Percentiles rank a stretch among this genome's conserved stretches.
phyloP scores from a whole-genome alignment of 2,888 invertebrate genomes.

The Agapostemon virescens region DNA sequence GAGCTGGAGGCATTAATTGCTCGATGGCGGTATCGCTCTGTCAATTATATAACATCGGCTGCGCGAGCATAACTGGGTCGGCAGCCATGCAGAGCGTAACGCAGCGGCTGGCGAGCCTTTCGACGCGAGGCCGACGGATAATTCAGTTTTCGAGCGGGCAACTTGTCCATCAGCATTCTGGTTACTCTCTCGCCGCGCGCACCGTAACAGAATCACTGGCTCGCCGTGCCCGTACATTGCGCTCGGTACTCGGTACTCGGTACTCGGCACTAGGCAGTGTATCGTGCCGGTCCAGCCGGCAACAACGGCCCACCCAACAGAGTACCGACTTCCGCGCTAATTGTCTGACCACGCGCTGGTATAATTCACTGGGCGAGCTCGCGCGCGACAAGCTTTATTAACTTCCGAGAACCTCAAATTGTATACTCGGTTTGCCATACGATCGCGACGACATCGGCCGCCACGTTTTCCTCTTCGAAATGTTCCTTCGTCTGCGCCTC shows the following conservation, averaged over 20 bases:
- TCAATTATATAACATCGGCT: constrained; percentile 52
- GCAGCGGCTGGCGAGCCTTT: constrained; percentile 19
- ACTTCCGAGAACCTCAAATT: not conserved
- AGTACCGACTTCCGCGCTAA: constrained; percentile 30
- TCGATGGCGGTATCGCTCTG: constrained; percentile 39
- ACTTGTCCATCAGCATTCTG: constrained; percentile 53
- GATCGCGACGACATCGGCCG: not conserved
- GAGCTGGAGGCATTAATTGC: constrained; percentile 30
- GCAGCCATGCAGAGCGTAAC: constrained; percentile 30
- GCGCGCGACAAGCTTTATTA: constrained; percentile 9
- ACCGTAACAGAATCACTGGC: constrained; percentile 28
- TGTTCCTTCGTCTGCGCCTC: not conserved
- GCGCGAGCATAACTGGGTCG: constrained; percentile 44
- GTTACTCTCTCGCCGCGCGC: constrained; percentile 3
- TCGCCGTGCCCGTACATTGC: not conserved
- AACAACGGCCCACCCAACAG: constrained; percentile 24
- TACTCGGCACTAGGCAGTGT: too few relatives aligned
- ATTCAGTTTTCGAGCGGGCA: constrained; percentile 42
- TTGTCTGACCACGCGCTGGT: constrained; percentile 42
- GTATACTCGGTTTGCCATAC: not conserved
- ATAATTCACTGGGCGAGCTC: constrained; percentile 18
- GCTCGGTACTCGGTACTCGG: not conserved
- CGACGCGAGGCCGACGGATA: constrained; percentile 25
- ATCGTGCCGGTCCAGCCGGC: not conserved
- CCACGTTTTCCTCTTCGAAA: not conserved